Evolutionary conservation across 2,888 invertebrate genomes (phyloP), one percentile per base, ranked within the genome.

Genomic region (Apamea anceps): DNA sequence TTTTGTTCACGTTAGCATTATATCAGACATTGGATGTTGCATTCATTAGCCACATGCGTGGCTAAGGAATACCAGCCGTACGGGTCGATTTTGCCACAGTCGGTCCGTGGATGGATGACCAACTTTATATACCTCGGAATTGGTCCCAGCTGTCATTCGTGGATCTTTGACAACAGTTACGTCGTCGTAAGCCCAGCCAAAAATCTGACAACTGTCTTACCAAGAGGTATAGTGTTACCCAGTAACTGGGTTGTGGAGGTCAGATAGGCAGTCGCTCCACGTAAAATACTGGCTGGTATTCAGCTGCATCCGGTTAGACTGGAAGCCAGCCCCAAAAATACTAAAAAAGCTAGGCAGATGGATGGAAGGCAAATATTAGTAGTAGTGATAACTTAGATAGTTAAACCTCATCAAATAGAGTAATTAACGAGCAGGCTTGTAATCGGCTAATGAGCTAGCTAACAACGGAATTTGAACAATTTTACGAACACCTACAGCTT

Each of bases 401-500:
- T 80, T 63, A 80, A 68, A 5, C 37, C 62, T 48, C 45, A 72
- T 72, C 15, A 82, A 57, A 82, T 42, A 63, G 28, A 15, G 37
- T 72, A 62, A 84, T 84, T 76, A 81, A 73, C 48, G 65, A 80
- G 54, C 42, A 18, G 12, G 32, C 21, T 66, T 18, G 54, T 74
- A 73, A 81, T 85, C 63, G n/a, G 51, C 74, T 81, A 78, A 84
- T 82, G 78, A 62, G 75, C 63, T 45, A 63, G 65, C 48, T 54
- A 37, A 72, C 51, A 67, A 68, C 63, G 25, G 37, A 81, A 77
- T 72, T 81, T 32, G 18, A 57, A 48, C 72, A 42, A 32, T 85
- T 77, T 85, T 83, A 83, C 42, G 67, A 75, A 79, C 76, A 57
- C 37, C 51, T 81, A 67, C 72, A 66, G 81, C 37, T 75, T 77